Conservation (phyloP, 2,113 vertebrate species). For the Mungos mungo region DNA sequence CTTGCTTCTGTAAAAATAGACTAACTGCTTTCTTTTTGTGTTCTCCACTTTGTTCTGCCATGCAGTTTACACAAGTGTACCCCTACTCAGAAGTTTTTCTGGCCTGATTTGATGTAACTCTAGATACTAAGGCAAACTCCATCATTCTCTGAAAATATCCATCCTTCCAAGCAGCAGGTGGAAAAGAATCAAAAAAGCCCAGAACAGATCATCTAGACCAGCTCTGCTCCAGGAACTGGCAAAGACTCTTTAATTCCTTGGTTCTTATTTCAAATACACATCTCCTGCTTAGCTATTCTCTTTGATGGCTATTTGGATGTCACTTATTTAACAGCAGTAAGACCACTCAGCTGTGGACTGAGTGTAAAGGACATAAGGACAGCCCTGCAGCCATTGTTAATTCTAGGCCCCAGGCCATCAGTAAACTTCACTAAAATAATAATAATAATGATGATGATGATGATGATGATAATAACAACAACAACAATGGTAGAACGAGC, state of each 20-base stretch:
- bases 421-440: background rate
- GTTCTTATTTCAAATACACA: background rate
- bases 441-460: background rate
- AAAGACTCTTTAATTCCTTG: background rate
- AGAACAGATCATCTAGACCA: background rate
- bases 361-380: background rate
- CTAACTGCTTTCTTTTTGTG: background rate
- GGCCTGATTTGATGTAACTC: background rate
- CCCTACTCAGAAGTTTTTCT: background rate
- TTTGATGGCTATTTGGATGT: background rate
- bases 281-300: background rate
- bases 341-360: background rate
- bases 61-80: background rate
- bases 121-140: background rate
- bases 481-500: background rate
- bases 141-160: background rate
- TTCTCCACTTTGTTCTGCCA: background rate
- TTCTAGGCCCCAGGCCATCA: background rate
- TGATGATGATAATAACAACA: background rate
- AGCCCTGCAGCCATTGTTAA: constrained; percentile 1
- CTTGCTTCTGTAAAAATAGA: background rate
- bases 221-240: background rate
- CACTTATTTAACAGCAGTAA: constrained; percentile 1
- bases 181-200: background rate
- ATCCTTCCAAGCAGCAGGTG: background rate